Evolutionary conservation across 1,140 invertebrate genomes (phyloP), one percentile per base, ranked within the genome.

Genomic region (Apis laboriosa): DNA sequence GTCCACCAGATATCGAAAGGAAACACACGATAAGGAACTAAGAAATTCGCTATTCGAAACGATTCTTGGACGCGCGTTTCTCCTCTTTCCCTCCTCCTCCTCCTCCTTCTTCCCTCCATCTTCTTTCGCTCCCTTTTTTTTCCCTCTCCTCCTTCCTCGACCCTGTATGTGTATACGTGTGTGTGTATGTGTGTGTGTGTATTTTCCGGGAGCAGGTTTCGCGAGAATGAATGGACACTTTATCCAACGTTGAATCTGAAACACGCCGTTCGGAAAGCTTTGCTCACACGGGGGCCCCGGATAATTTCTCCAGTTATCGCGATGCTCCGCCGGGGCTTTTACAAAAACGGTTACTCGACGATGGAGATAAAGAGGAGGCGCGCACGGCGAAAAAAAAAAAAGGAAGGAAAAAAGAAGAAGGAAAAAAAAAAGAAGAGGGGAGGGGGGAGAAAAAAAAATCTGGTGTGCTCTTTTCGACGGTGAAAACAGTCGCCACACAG

Each of bases 211-310:
- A 77, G 84, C 84, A 67, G 76, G 86, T 83, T 84, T 80, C 67
- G 82, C 63, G 84, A 90, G 80, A 87, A 90, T 86, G 88, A 90
- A 90, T 90, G 89, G 89, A 89, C 80, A 90, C 80, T 88, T 88
- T 90, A 90, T 90, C 89, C 87, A 58, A 56, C 66, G 72, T 56
- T 81, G 85, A 89, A 90, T 90, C 89, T 90, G 84, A 90, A 90
- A 90, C 87, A 89, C 84, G 85, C 70, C 84, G 77, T 84, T 86
- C 81, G 84, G 81, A 85, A 88, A 87, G 86, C 84, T 84, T 82
- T 76, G 86, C 76, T 87, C 64, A 68, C 78, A 78, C 76, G 77
- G 61, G 58, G 34, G 34, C 34, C 64, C 71, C 73, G 88, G 86
- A 87, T 87, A 89, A 90, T 89, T 90, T 90, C 81, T 84, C 81